These are phyloP conservation scores for Drosophila nannoptera DNA, from an alignment of 1,140 invertebrate genomes.

Conservation along the genomic window DNA sequence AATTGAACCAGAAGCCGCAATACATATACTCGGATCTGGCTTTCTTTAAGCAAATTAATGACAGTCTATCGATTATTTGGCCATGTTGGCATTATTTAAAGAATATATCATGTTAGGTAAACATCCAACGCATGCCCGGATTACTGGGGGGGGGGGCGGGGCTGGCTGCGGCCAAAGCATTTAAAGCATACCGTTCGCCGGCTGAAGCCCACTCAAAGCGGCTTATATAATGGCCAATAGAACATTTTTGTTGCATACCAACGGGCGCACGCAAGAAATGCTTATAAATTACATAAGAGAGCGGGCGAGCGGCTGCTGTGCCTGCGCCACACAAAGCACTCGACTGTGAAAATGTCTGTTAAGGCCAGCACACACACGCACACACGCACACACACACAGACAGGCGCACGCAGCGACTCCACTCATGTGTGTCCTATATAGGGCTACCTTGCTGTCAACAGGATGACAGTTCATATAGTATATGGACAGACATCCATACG, in stretches of 20 bases:
- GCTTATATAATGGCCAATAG: constrained; percentile 54
- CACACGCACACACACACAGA: too few relatives aligned
- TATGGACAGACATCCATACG: constrained; percentile 32
- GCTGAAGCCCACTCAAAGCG: constrained; percentile 15
- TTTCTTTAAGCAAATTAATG: neutral
- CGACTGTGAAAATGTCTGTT: constrained; percentile 77
- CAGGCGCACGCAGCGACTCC: too few relatives aligned
- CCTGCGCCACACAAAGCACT: constrained; percentile 65
- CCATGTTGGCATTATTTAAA: constrained; percentile 13
- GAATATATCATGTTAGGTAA: neutral
- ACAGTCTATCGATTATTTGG: constrained; percentile 7
- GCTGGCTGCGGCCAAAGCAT: constrained; percentile 32
- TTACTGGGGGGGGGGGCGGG: neutral
- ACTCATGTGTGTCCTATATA: constrained; percentile 51
- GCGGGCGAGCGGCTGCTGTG: constrained; percentile 34
- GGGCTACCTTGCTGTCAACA: constrained; percentile 71
- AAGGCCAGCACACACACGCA: constrained; percentile 65
- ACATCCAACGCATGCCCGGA: constrained; percentile 23
- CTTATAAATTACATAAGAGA: constrained; percentile 68
- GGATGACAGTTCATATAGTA: constrained; percentile 74
- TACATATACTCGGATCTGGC: neutral
- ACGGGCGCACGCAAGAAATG: constrained; percentile 62
- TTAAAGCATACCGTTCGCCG: constrained; percentile 47
- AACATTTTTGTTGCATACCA: constrained; percentile 71
- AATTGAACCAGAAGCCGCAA: neutral